Conservation (phyloP, 1,140 invertebrate species). For the Tyrophagus putrescentiae region DNA sequence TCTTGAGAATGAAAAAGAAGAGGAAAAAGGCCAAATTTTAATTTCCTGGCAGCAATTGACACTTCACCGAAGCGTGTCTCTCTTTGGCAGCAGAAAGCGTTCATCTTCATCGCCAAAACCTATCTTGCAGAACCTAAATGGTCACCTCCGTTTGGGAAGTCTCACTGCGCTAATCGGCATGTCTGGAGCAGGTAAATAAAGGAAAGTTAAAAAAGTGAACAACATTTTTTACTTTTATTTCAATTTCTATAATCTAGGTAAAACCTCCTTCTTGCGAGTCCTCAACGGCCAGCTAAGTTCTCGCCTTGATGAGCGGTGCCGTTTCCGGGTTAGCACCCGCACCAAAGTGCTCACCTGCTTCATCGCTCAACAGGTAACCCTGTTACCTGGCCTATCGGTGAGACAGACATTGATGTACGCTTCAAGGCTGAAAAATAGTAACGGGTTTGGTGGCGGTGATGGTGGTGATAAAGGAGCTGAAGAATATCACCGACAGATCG, state of each 20-base stretch:
- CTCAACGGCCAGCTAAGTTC: constrained; percentile 6
- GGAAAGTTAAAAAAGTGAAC: no score
- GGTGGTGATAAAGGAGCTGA: no score
- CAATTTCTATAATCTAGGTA: no score
- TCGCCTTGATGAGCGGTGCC: not conserved
- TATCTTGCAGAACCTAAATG: constrained; percentile 21
- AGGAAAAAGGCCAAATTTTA: not conserved
- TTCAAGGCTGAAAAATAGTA: constrained; percentile 12
- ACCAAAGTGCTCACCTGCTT: constrained; percentile 5
- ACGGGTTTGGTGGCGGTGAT: no score
- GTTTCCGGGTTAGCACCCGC: not conserved
- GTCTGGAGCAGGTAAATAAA: constrained; percentile 17
- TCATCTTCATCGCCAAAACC: not conserved
- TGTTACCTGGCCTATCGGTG: constrained; percentile 10
- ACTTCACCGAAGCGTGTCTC: not conserved
- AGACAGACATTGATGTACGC: constrained; percentile 12
- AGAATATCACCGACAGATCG: not conserved
- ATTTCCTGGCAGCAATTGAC: not conserved
- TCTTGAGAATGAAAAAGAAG: no score
- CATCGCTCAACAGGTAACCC: constrained; percentile 14
- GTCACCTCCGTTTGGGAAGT: constrained; percentile 31
- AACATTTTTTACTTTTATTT: no score
- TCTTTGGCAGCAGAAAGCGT: not conserved
- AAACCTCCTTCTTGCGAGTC: constrained; percentile 14
- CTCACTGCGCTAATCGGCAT: constrained; percentile 33